Base-by-base conservation (phyloP, 2,113 vertebrate genomes). In the Illadopsis cleaveri region DNA sequence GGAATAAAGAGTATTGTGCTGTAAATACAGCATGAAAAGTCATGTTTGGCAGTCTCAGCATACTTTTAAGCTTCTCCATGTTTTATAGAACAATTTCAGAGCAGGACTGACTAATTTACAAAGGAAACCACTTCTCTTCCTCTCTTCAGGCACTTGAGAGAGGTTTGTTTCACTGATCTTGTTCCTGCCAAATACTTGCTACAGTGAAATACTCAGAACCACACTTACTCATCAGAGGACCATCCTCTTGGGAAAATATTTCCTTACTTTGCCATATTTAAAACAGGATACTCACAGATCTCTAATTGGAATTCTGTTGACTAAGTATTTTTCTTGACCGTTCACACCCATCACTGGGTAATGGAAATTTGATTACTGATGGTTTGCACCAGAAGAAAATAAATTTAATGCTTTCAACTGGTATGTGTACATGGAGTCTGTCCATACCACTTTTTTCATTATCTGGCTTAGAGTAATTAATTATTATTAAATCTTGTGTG, bases 361-460 rank as follows among this genome's bases (percentile, higher is more conserved):
- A 72, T 85, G 33, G 69, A 65, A 86, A 95, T 77, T 56, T 89
- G 89, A 87, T 92, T 92, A 85, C 66, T 54, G 79, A 57, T 54
- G 48, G 44, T 78, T 96, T 92, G 77, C 77, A 85, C 70, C 87
- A 86, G 76, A 40, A 78, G 82, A 81, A 93, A 91, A 95, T 37
- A 75, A 89, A 93, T 33, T 0, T 40, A 85, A 44, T 54, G 27
- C 8, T 92, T 89, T 79, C 33, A 69, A 71, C 71, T 45, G 45
- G 19, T 53, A 24, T 70, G 44, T 64, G 85, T 50, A 37, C 47
- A 53, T 37, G 56, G 76, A 92, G 76, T 17, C 48, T 44, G 50
- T 62, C 72, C 61, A 58, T 47, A 35, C 45, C 57, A 33, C 62
- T 81, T 89, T 31, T 79, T 87, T 84, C 45, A 82, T 83, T 70